Evolutionary conservation across 2,797 vertebrate genomes (phyloP).

Genomic region (Dendrocincla tyrannina): DNA sequence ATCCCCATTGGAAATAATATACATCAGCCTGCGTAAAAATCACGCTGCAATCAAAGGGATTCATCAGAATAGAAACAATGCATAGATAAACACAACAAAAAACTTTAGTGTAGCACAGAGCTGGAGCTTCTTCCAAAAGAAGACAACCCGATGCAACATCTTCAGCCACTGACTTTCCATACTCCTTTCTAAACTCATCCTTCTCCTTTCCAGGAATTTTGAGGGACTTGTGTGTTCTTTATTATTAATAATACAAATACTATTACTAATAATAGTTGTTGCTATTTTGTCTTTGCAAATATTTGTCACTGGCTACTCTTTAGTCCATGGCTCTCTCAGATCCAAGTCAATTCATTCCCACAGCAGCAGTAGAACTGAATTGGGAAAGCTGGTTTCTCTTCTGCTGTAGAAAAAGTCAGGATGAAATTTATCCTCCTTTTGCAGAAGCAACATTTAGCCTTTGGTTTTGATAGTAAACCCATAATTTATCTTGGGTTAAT

Average conservation of each 20-base stretch:
- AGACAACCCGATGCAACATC: not conserved
- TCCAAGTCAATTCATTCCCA: not conserved
- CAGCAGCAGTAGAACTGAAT: not conserved
- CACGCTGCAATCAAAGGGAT: not conserved
- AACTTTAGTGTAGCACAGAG: not conserved
- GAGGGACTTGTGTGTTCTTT: not conserved
- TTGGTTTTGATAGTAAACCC: not conserved
- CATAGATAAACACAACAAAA: not conserved
- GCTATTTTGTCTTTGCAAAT: not conserved
- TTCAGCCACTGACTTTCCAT: not conserved
- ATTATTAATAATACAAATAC: too few relatives aligned
- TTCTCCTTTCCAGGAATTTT: not conserved
- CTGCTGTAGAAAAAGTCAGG: not conserved
- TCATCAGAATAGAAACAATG: not conserved
- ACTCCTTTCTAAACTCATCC: not conserved
- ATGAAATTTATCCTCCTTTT: not conserved
- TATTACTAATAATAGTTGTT: too few relatives aligned
- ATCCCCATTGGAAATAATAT: not conserved
- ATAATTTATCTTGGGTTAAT: not conserved
- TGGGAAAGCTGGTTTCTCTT: not conserved
- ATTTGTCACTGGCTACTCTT: not conserved
- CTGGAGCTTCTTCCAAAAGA: not conserved
- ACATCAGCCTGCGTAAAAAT: not conserved
- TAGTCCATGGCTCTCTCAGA: not conserved
- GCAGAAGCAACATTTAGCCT: not conserved